These are phyloP conservation scores for Gymnobelideus leadbeateri DNA, from an alignment of 2,113 vertebrate genomes.

Conservation along the genomic window DNA sequence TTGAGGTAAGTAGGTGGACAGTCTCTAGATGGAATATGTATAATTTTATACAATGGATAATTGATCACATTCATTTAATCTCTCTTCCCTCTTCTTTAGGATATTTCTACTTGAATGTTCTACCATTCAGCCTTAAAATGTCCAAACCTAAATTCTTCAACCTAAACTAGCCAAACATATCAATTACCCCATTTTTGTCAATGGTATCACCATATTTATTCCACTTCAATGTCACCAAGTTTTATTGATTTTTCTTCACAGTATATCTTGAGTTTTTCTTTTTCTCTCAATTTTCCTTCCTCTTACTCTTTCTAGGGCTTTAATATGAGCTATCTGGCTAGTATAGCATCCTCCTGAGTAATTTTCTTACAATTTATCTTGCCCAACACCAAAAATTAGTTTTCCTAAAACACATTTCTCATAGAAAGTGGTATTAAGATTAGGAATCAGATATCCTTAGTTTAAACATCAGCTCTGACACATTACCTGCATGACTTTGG, in stretches of 20 bases:
- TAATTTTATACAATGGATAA: too few species aligned
- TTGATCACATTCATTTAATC: not conserved
- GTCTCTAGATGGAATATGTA: not conserved
- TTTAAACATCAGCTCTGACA: not conserved
- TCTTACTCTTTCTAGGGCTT: not conserved
- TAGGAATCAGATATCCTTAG: not conserved
- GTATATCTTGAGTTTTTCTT: not conserved
- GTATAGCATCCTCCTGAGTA: not conserved
- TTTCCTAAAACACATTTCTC: not conserved
- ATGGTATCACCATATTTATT: not conserved
- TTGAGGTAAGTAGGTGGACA: not conserved
- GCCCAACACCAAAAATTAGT: not conserved
- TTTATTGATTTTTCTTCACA: not conserved
- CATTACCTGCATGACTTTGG: not conserved
- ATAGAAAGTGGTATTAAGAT: not conserved
- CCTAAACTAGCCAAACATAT: not conserved
- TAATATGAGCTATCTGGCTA: conserved; percentile 4
- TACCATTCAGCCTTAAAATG: not conserved
- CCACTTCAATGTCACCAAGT: not conserved
- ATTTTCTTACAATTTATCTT: not conserved
- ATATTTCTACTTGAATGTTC: not conserved
- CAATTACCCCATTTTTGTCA: not conserved
- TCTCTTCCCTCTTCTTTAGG: not conserved
- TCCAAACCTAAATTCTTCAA: not conserved
- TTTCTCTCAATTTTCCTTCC: not conserved